These are phyloP conservation scores for Rhynchopsitta pachyrhyncha DNA, from an alignment of 2,113 vertebrate genomes.

Conservation along the genomic window DNA sequence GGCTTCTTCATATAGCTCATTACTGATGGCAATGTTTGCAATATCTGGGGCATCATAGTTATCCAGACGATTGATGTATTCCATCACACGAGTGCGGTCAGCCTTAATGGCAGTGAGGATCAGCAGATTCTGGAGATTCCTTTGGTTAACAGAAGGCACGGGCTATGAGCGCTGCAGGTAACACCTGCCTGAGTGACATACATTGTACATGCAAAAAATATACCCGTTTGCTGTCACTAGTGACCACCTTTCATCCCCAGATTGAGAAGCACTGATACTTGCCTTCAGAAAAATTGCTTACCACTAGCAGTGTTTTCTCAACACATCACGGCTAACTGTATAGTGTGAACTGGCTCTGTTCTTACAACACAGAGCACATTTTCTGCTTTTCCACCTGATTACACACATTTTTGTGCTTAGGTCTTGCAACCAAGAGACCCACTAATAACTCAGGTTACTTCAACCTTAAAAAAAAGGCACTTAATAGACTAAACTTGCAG, in stretches of 20 bases:
- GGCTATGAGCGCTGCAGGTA: background rate
- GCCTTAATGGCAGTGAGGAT: conserved; percentile 93
- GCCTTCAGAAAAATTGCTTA: background rate
- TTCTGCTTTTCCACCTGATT: background rate
- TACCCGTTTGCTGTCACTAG: background rate
- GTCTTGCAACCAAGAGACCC: background rate
- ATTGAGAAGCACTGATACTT: background rate
- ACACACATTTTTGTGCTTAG: background rate
- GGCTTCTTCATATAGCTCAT: conserved; percentile 90
- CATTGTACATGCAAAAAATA: background rate
- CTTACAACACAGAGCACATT: background rate
- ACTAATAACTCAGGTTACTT: background rate
- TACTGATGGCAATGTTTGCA: conserved; percentile 90
- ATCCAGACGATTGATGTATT: conserved; percentile 89
- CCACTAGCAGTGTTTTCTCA: background rate
- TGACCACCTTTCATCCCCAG: background rate
- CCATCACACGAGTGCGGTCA: conserved; percentile 90
- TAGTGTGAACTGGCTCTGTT: background rate
- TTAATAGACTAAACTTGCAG: background rate
- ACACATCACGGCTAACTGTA: background rate
- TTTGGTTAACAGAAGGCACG: conserved; percentile 51
- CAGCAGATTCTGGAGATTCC: conserved; percentile 93
- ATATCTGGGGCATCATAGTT: conserved; percentile 92
- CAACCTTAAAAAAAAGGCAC: background rate
- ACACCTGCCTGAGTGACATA: background rate